Evolutionary conservation across 1,140 invertebrate species (phyloP), one percentile per base, ranked within the genome.

Genomic region (Venustaconcha ellipsiformis): DNA sequence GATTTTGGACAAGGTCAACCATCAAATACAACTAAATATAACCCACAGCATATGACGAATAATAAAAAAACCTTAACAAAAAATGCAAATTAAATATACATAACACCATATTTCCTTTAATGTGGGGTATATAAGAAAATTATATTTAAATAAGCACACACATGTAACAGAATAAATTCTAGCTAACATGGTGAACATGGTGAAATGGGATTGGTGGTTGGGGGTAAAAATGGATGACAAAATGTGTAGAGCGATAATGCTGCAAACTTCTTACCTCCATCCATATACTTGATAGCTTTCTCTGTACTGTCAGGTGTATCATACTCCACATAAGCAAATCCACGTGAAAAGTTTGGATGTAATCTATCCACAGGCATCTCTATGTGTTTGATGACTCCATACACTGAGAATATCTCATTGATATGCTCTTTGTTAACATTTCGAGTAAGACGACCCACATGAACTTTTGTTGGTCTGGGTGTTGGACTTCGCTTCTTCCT

Each of bases 221-320:
- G 14, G 26, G 15, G 13, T 14, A 67, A 15, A 37, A 5, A 1
- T 55, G 4, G 4, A 14, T 20, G 6, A 67, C 13, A 3, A 18
- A 30, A 23, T 58, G 57, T n/a, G n/a, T 48, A 8, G 37, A 48
- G 37, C 5, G 6, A 48, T 48, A 48, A 0, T 48, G 37, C 17
- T n/a, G 17, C 14, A 37, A n/a, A 67, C 15, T n/a, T 26, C 82
- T 88, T 92, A 93, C 95, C 98, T 89, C 98, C 98, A 91, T 99
- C 97, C 98, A 99, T 99, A 84, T 99, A 96, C 90, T 99, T 99
- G 93, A 99, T 96, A 0, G 98, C 98, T 91, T 97, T 97, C 90
- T 99, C 97, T 58, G 97, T 97, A 90, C 99, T 97, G 84, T 99
- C 97, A 5, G 96, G 91, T 74, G 94, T 97, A 79, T 94, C 94